Evolutionary conservation across 1,140 invertebrate genomes (phyloP).

Genomic region (Melanaphis sacchari): DNA sequence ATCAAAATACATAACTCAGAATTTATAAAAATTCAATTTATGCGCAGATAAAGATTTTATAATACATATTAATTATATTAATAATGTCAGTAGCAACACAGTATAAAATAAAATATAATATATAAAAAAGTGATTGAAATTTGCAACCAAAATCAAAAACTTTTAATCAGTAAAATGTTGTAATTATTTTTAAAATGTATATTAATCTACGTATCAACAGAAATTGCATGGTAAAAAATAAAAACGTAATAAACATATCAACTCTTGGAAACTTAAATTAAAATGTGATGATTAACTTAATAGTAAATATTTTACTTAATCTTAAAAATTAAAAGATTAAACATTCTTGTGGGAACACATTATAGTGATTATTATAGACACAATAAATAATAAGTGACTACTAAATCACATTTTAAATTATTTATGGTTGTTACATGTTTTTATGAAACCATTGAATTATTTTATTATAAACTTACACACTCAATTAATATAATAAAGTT

Average conservation of each 20-base stretch:
- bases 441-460: neutral
- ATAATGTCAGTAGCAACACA: neutral
- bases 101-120: neutral
- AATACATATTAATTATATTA: neutral
- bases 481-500: neutral
- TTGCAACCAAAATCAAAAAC: neutral
- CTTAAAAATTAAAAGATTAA: neutral
- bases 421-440: neutral
- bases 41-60: neutral
- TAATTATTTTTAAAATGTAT: neutral
- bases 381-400: neutral
- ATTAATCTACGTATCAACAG: neutral
- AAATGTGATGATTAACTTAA: neutral
- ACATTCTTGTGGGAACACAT: neutral
- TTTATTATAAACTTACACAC: neutral
- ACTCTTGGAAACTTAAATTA: neutral
- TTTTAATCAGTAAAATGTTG: neutral
- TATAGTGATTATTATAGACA: no score
- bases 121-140: neutral
- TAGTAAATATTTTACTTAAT: neutral
- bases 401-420: conserved; percentile 1
- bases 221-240: neutral
- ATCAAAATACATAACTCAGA: no score
- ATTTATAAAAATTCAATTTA: neutral
- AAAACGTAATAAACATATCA: neutral